phyloP scores from a whole-genome alignment of 2,888 invertebrate genomes.

The Parnassius apollo region DNA sequence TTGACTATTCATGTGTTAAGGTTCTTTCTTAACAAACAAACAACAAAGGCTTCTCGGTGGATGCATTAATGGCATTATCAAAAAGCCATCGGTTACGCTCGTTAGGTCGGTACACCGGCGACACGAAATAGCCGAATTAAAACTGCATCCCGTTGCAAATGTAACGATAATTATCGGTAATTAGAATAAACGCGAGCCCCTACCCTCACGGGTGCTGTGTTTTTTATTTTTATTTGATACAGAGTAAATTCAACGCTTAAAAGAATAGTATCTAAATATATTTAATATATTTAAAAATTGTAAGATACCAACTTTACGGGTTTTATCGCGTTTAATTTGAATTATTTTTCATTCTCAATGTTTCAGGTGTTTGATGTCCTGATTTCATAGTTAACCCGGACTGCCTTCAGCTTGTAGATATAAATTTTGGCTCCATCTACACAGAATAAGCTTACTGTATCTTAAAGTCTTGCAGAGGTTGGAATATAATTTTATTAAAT shows the following conservation, averaged over 20 bases:
- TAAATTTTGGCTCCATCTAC: too few species aligned
- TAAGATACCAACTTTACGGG: neutral
- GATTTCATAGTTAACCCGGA: too few species aligned
- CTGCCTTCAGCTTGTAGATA: too few species aligned
- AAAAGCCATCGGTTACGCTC: slow-evolving; percentile 68
- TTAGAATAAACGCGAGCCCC: slow-evolving; percentile 57
- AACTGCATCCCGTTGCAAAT: slow-evolving; percentile 62
- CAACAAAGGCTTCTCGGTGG: slow-evolving; percentile 31
- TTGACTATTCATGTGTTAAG: neutral
- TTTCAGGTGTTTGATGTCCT: too few species aligned
- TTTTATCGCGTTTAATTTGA: too few species aligned
- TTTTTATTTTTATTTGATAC: slow-evolving; percentile 16
- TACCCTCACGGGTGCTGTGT: neutral
- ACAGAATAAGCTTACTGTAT: too few species aligned
- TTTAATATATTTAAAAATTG: neutral
- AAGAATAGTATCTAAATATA: neutral
- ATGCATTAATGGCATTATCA: slow-evolving; percentile 68
- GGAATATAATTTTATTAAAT: too few species aligned
- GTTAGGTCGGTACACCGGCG: slow-evolving; percentile 53
- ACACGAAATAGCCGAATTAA: slow-evolving; percentile 69
- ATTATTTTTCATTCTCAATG: too few species aligned
- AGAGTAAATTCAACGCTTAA: slow-evolving; percentile 10
- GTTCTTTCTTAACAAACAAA: slow-evolving; percentile 15
- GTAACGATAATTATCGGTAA: slow-evolving; percentile 68
- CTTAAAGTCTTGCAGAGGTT: too few species aligned